phyloP scores from a whole-genome alignment of 2,888 invertebrate species.

The Macrophya alboannulata region DNA sequence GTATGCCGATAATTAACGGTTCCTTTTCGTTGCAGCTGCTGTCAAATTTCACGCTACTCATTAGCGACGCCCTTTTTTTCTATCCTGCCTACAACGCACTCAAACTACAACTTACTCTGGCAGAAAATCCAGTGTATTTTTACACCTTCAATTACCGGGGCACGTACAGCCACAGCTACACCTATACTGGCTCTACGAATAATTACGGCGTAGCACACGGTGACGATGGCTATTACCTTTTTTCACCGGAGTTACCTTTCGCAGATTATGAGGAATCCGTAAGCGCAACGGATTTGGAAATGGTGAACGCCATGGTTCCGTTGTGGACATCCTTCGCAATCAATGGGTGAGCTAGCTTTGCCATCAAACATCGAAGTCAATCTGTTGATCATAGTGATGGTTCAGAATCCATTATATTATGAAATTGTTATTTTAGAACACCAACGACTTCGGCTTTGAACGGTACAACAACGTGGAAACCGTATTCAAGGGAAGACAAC shows the following conservation, averaged over 20 bases:
- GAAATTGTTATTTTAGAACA: neutral
- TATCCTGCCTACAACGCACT: slow-evolving; percentile 57
- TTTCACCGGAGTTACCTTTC: slow-evolving; percentile 65
- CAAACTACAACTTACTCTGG: slow-evolving; percentile 17
- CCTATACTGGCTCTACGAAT: neutral
- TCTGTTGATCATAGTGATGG: neutral
- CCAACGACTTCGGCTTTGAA: neutral
- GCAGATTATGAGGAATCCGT: slow-evolving; percentile 56
- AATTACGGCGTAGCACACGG: slow-evolving; percentile 79
- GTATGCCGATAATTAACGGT: neutral
- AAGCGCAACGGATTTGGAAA: slow-evolving; percentile 66
- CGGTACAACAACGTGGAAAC: slow-evolving; percentile 7
- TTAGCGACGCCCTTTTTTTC: slow-evolving; percentile 61
- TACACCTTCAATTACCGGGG: slow-evolving; percentile 65
- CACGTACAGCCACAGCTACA: slow-evolving; percentile 56
- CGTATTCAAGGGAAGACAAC: neutral
- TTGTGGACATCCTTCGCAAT: slow-evolving; percentile 79
- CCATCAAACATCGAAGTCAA: neutral
- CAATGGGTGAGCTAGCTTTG: slow-evolving; percentile 59
- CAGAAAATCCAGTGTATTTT: slow-evolving; percentile 58
- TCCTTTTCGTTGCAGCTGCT: slow-evolving; percentile 59
- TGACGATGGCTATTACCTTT: slow-evolving; percentile 81
- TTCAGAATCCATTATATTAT: neutral
- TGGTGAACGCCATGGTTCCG: slow-evolving; percentile 75
- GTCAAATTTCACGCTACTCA: slow-evolving; percentile 57